Percentiles rank a stretch among this genome's conserved stretches.
Conservation (phyloP, 2,797 vertebrate species). For the Alosa sapidissima region DNA sequence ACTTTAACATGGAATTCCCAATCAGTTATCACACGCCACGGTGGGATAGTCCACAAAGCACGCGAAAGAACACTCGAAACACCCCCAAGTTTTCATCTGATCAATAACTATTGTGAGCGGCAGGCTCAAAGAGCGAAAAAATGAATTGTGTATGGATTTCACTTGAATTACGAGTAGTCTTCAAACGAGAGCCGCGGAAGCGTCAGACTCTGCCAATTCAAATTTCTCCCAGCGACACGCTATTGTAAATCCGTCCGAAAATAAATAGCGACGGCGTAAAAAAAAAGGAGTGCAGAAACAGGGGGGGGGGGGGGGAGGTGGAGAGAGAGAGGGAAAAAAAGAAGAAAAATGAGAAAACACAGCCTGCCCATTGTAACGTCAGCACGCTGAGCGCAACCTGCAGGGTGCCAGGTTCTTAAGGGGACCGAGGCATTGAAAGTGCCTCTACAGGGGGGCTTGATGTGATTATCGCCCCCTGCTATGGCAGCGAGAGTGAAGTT, state of each 20-base stretch:
- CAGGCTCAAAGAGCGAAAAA: constrained; percentile 49
- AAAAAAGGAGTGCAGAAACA: constrained; percentile 8
- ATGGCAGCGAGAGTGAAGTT: constrained; percentile 72
- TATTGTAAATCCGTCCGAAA: constrained; percentile 54
- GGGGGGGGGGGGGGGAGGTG: constrained; percentile 33
- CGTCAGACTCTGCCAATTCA: constrained; percentile 55
- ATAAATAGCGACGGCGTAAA: constrained; percentile 40
- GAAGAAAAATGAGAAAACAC: constrained; percentile 40
- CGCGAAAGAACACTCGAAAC: neutral
- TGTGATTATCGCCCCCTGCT: constrained; percentile 80
- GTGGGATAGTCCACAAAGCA: constrained; percentile 15
- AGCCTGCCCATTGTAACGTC: constrained; percentile 72
- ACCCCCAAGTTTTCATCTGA: constrained; percentile 25
- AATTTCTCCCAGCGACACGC: constrained; percentile 53
- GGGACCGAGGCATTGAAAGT: constrained; percentile 74
- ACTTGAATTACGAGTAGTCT: constrained; percentile 38
- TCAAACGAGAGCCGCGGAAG: constrained; percentile 34
- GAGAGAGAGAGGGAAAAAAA: constrained; percentile 37
- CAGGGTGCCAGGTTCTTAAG: constrained; percentile 71
- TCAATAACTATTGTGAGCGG: constrained; percentile 40
- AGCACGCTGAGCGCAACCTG: constrained; percentile 62
- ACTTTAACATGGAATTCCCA: constrained; percentile 1
- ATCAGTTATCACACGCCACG: neutral
- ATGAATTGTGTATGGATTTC: constrained; percentile 48
- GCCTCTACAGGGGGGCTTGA: constrained; percentile 74